A percentile compares a stretch with the other conserved stretches of the same genome.
Evolutionary conservation across 2,113 vertebrate species (phyloP).

Genomic region (Calidris pygmaea): DNA sequence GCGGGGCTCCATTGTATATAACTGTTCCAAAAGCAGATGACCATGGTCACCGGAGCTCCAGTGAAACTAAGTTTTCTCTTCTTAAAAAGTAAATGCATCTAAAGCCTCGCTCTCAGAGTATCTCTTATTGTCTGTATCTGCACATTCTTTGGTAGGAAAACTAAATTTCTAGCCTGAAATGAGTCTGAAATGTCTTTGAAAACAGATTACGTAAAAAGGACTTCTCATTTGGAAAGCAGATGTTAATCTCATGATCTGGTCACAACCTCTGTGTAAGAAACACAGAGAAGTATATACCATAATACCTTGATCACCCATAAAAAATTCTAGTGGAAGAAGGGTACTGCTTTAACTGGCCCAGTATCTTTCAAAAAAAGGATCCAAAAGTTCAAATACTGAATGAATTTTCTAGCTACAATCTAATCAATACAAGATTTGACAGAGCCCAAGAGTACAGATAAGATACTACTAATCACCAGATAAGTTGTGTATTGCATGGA

Average conservation of each 20-base stretch:
- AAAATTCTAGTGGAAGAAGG: not conserved
- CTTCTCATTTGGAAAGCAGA: not conserved
- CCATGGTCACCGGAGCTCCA: not conserved
- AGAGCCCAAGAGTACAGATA: not conserved
- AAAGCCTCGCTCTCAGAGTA: not conserved
- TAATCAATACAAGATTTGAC: not conserved
- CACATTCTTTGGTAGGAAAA: not conserved
- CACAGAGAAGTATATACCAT: not conserved
- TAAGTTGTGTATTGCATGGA: not conserved
- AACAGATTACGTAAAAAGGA: not conserved
- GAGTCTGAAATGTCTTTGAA: conserved; percentile 4
- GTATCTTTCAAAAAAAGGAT: not conserved
- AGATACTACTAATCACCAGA: not conserved
- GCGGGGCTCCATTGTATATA: not conserved
- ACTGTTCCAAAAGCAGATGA: not conserved
- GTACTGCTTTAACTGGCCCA: not conserved
- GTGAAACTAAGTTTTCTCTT: not conserved
- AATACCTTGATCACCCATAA: not conserved
- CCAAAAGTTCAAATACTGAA: not conserved
- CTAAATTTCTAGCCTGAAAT: not conserved
- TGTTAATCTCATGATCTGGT: conserved; percentile 5
- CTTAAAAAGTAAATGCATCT: not conserved
- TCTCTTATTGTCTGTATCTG: not conserved
- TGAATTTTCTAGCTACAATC: not conserved
- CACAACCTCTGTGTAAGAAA: not conserved